Conservation (phyloP, 2,888 invertebrate species). For the Apamea crenata region DNA sequence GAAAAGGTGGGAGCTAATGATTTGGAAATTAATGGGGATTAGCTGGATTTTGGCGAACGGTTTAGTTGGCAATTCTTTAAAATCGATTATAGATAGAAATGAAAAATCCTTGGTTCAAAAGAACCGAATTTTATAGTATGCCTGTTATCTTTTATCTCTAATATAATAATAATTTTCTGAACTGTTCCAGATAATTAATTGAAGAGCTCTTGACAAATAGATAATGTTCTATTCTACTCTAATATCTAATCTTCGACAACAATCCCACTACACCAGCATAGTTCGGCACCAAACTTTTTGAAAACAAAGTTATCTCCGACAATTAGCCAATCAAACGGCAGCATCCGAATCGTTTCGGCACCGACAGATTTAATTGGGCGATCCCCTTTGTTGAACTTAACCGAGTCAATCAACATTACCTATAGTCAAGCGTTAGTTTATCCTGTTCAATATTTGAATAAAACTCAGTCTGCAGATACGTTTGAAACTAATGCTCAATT, state of each 20-base stretch:
- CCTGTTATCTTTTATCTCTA: background rate
- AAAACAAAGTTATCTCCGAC: constrained; percentile 63
- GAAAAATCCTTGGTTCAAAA: too few species aligned
- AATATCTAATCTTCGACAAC: constrained; percentile 37
- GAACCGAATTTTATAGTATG: background rate
- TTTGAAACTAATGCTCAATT: constrained; percentile 61
- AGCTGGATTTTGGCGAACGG: constrained; percentile 1
- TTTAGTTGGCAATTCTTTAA: background rate
- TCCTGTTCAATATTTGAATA: constrained; percentile 68
- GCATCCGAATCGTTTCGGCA: constrained; percentile 59
- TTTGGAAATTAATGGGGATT: constrained; percentile 37
- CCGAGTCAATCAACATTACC: constrained; percentile 67
- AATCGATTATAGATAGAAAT: background rate
- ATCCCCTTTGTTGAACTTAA: constrained; percentile 67
- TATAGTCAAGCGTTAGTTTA: constrained; percentile 65
- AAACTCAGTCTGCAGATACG: constrained; percentile 60
- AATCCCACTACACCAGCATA: constrained; percentile 43
- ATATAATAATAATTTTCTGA: background rate
- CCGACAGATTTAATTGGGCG: constrained; percentile 65
- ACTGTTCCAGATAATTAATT: background rate
- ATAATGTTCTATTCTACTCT: background rate
- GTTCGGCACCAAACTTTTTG: constrained; percentile 56
- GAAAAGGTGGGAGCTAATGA: constrained; percentile 57
- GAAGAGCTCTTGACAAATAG: background rate
- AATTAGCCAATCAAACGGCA: constrained; percentile 67